Evolutionary conservation across 92 coral and sea anemone species (phyloP).

Genomic region (Paragorgia papillata): DNA sequence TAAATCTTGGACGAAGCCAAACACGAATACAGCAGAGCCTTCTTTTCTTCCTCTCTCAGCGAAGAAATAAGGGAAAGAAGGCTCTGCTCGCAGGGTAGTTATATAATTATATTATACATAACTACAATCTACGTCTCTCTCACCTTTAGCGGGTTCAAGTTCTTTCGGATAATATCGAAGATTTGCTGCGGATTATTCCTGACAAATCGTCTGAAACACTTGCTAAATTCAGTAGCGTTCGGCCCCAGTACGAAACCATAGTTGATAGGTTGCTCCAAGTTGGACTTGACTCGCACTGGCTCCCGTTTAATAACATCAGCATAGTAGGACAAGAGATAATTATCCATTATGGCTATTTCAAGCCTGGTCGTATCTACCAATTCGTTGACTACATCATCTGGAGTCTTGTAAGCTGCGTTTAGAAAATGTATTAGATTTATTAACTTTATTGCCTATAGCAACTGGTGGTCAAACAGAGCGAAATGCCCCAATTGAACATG

Average conservation of each 20-base stretch:
- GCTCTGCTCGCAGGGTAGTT: too few relatives aligned
- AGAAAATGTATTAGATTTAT: not conserved
- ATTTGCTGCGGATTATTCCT: conserved; percentile 94
- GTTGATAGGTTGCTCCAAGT: conserved; percentile 86
- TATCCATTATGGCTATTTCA: conserved; percentile 86
- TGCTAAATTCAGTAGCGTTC: conserved; percentile 59
- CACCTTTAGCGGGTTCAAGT: conserved; percentile 92
- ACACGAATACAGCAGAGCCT: too few relatives aligned
- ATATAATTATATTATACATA: not conserved
- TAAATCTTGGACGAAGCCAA: too few relatives aligned
- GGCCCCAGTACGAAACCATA: conserved; percentile 82
- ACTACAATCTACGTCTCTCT: conserved; percentile 17
- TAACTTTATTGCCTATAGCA: too few relatives aligned
- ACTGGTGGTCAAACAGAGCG: too few relatives aligned
- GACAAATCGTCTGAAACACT: conserved; percentile 80
- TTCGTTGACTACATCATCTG: conserved; percentile 70
- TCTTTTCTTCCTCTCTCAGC: too few relatives aligned
- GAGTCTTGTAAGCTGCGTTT: conserved; percentile 65
- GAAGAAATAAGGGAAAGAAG: too few relatives aligned
- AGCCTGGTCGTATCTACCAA: conserved; percentile 57
- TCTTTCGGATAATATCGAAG: conserved; percentile 81
- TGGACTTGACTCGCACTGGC: conserved; percentile 80
- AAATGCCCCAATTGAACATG: too few relatives aligned
- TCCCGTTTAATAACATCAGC: conserved; percentile 72
- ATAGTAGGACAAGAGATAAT: conserved; percentile 86